Percentiles rank a stretch among this genome's conserved stretches.
These are phyloP conservation scores for Musca vetustissima DNA, from an alignment of 1,140 invertebrate genomes.

Conservation along the genomic window DNA sequence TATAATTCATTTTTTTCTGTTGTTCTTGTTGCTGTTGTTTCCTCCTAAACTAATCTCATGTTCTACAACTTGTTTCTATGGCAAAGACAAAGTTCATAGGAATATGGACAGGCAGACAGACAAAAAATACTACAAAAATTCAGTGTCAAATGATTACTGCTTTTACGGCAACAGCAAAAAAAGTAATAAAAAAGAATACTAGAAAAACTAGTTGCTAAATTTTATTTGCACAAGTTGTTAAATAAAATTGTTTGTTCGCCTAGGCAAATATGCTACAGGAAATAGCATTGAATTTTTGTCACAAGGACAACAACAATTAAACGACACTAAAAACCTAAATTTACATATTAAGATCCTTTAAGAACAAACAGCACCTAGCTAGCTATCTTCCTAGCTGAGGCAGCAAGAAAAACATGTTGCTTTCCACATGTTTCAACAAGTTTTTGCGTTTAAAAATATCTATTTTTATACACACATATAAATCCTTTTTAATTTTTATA, in stretches of 20 bases:
- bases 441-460: no score
- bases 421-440: background rate
- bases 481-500: no score
- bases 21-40: slow-evolving; percentile 6
- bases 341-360: slow-evolving; percentile 18
- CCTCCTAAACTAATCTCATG: slow-evolving; percentile 18
- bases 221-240: slow-evolving; percentile 46
- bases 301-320: slow-evolving; percentile 18
- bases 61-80: slow-evolving; percentile 22
- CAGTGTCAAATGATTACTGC: slow-evolving; percentile 51
- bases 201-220: slow-evolving; percentile 50
- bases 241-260: slow-evolving; percentile 17
- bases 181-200: slow-evolving; percentile 24
- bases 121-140: slow-evolving; percentile 43
- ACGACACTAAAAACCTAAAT: slow-evolving; percentile 27
- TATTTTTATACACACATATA: no score
- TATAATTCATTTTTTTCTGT: slow-evolving; percentile 6
- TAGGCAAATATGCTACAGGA: background rate
- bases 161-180: no score
- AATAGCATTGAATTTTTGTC: background rate
- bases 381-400: no score
- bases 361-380: background rate
- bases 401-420: slow-evolving; percentile 17
- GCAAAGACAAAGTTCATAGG: slow-evolving; percentile 26
- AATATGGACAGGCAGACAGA: slow-evolving; percentile 27